Conservation (phyloP, 2,888 invertebrate species). For the Drosophila leonis region DNA sequence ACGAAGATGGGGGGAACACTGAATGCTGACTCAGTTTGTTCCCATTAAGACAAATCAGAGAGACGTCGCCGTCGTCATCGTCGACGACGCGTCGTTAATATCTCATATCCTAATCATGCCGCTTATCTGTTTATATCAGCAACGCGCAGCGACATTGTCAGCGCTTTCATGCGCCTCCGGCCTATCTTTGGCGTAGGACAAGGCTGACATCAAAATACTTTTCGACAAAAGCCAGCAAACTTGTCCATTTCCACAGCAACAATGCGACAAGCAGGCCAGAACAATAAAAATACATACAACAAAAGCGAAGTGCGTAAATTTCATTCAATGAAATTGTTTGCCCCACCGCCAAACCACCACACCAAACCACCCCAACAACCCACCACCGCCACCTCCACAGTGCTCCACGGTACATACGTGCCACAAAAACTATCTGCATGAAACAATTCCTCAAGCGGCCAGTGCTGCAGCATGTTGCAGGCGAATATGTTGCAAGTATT, state of each 20-base stretch:
- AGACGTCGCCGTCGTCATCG: conserved; percentile 25
- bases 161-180: conserved; percentile 58
- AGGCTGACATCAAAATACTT: conserved; percentile 11
- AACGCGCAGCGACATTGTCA: conserved; percentile 52
- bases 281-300: conserved; percentile 10
- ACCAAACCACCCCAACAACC: not conserved
- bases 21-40: conserved; percentile 48
- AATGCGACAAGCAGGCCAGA: conserved; percentile 1
- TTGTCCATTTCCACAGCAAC: conserved; percentile 32
- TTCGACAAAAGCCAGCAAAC: conserved; percentile 21
- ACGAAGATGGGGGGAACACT: not conserved
- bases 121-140: conserved; percentile 26
- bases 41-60: conserved; percentile 34
- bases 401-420: conserved; percentile 10
- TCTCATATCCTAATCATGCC: conserved; percentile 37
- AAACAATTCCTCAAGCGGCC: conserved; percentile 15
- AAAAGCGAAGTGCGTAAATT: conserved; percentile 21
- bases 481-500: conserved; percentile 14
- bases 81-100: conserved; percentile 20
- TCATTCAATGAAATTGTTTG: conserved; percentile 24
- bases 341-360: not conserved
- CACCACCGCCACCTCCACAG: too few species aligned
- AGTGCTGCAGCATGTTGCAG: conserved; percentile 16
- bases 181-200: not conserved
- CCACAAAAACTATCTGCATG: conserved; percentile 17